Evolutionary conservation across 1,140 invertebrate genomes (phyloP), one percentile per base, ranked within the genome.

Genomic region (Ditylenchus dipsaci): DNA sequence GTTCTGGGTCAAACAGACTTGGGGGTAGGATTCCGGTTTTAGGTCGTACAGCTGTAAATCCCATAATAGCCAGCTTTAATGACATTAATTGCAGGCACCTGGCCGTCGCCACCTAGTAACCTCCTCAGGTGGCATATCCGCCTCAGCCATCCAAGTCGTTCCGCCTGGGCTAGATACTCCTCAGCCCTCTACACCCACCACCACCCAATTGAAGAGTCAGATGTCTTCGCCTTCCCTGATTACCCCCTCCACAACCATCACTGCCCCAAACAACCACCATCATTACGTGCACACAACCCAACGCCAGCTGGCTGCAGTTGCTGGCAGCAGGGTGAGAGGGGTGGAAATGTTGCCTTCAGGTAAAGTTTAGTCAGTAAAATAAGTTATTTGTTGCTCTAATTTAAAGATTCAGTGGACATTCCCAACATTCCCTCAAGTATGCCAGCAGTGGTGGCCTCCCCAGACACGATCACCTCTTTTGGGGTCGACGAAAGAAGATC

Each of bases 261-360:
- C 30, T 19, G 11, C 59, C 23, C 21, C 11, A 19, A 21, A 17
- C 38, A n/a, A 1, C 19, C 13, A 1, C 47, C 11, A 59, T 26
- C 59, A 74, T 17, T 79, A 65, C 42, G 74, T 76, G 33, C 73
- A 75, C n/a, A 57, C 73, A n/a, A 75, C 73, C 5, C 73, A 75
- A 62, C 58, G 73, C 3, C 45, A 30, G 30, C 57, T 75, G n/a
- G 58, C 57, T 26, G 60, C 73, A 7, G 72, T 59, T 3, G 63
- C 53, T 8, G 75, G 67, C 0, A 58, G 68, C 9, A 47, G 27
- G 21, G 76, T 74, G 17, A 63, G 73, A 11, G 73, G 73, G 42
- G 68, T 68, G 1, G 66, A 75, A 29, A 70, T 75, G 57, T 47
- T 75, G n/a, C 73, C 73, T n/a, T 72, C 67, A 38, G 33, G 33